phyloP scores from a whole-genome alignment of 1,140 invertebrate genomes.

The Brachionus plicatilis region DNA sequence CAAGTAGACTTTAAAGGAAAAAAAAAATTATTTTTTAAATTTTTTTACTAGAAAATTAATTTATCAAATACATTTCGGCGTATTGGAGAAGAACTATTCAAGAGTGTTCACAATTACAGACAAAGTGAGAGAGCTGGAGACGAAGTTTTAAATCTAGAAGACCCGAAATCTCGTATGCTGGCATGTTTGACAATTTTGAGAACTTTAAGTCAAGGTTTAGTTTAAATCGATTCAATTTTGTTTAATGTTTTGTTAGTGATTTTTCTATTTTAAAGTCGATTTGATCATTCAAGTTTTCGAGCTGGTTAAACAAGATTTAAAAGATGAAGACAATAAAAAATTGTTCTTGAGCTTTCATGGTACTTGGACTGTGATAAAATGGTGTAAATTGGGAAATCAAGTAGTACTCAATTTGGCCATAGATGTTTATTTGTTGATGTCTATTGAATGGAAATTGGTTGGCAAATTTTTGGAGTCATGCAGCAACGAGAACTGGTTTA shows the following conservation, averaged over 20 bases:
- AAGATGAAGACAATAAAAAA: constrained; percentile 50
- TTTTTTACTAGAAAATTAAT: constrained; percentile 46
- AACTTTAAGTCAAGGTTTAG: constrained; percentile 51
- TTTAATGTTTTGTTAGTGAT: not conserved
- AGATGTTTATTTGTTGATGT: constrained; percentile 53
- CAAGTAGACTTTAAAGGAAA: constrained; percentile 44
- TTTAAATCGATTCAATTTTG: not conserved
- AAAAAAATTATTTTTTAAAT: not conserved
- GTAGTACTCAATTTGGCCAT: constrained; percentile 45
- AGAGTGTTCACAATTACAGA: constrained; percentile 1
- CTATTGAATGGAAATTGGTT: constrained; percentile 49
- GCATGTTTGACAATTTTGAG: constrained; percentile 51
- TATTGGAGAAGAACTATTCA: constrained; percentile 53
- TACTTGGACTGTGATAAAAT: constrained; percentile 48
- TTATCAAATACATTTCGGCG: constrained; percentile 50
- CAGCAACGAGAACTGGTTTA: constrained; percentile 52
- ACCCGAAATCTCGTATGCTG: constrained; percentile 48
- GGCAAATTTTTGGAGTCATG: constrained; percentile 50
- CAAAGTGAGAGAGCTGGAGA: constrained; percentile 46
- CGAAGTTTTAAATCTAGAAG: constrained; percentile 46
- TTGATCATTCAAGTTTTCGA: constrained; percentile 54
- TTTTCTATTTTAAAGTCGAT: constrained; percentile 46
- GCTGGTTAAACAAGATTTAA: constrained; percentile 50
- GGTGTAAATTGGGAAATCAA: constrained; percentile 53
- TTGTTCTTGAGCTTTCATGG: constrained; percentile 52